Evolutionary conservation across 2,888 invertebrate genomes (phyloP).

Genomic region (Dysmachus trigonus): DNA sequence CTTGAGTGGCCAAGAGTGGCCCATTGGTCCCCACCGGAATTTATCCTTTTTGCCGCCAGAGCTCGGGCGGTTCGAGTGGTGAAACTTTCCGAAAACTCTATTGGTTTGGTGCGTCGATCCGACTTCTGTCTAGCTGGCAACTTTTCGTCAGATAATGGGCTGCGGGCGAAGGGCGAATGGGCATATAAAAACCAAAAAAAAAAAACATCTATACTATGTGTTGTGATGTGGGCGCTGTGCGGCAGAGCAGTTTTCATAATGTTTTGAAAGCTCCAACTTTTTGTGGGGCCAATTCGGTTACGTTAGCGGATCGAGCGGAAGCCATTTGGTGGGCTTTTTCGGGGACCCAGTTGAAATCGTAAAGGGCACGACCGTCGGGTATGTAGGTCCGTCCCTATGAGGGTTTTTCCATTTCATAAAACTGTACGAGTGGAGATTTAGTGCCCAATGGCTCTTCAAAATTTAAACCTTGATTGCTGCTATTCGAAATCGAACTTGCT

Average conservation of each 20-base stretch:
- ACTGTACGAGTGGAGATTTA: not conserved
- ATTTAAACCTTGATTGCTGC: not conserved
- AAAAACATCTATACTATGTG: not conserved
- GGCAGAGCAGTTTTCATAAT: not conserved
- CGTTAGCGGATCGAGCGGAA: not conserved
- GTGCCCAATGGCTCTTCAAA: not conserved
- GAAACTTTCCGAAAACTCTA: slow-evolving; percentile 13
- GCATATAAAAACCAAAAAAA: not conserved
- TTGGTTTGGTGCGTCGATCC: slow-evolving; percentile 1
- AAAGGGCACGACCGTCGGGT: not conserved
- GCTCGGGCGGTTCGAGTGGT: not conserved
- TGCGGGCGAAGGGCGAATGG: not conserved
- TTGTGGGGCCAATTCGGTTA: not conserved
- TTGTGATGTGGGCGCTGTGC: not conserved
- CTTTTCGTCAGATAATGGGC: not conserved
- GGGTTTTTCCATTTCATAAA: not conserved
- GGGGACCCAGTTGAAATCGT: not conserved
- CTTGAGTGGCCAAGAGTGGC: not conserved
- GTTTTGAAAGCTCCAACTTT: not conserved
- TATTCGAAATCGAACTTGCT: not conserved
- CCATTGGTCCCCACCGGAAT: not conserved
- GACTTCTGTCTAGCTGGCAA: not conserved
- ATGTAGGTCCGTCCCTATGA: not conserved
- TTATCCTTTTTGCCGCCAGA: not conserved
- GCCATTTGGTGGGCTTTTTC: not conserved